Evolutionary conservation across 1,140 invertebrate species (phyloP), one percentile per base, ranked within the genome.

Genomic region (Trialeurodes vaporariorum): DNA sequence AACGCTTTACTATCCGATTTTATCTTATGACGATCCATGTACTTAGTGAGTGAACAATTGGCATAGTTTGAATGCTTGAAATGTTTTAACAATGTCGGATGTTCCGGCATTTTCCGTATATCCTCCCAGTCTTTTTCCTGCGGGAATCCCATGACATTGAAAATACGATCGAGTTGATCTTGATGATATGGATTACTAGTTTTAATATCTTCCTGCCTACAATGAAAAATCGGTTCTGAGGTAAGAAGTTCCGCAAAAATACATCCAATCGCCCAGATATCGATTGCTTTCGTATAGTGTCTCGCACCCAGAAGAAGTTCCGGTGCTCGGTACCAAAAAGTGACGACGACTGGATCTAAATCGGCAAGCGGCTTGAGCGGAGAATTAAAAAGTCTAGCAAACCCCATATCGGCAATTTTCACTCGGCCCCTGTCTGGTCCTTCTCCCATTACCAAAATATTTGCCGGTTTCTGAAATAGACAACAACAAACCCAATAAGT

Each of bases 261-360:
- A 80, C 98, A 99, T 13, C 98, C 98, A 79, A 99, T 99, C 0
- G 98, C 98, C 98, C 98, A 99, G 72, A 99, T 99, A 83, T 99
- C 97, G 75, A 98, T 98, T 70, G 96, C 96, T 84, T 98, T 98
- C 13, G 96, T 98, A 74, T 98, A 99, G 86, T 98, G 96, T 67
- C 96, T 86, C 64, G 96, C 96, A 62, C 96, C 96, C 59, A 99
- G 82, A 59, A 99, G 79, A 62, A 99, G 80, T 82, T 99, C 97
- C 1, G 96, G 96, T 13, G 96, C 96, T 77, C 96, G 84, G 79
- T 99, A 99, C 98, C 98, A 99, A 83, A 99, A 99, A 69, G 98
- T 99, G 17, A 99, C 98, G 61, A 99, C 98, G 25, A 99, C 98
- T 61, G 98, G 98, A 85, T 99, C 98, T 69, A 99, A 82, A 81